These are phyloP conservation scores for Pipistrellus pipistrellus DNA, from an alignment of 2,797 vertebrate genomes.

Conservation along the genomic window DNA sequence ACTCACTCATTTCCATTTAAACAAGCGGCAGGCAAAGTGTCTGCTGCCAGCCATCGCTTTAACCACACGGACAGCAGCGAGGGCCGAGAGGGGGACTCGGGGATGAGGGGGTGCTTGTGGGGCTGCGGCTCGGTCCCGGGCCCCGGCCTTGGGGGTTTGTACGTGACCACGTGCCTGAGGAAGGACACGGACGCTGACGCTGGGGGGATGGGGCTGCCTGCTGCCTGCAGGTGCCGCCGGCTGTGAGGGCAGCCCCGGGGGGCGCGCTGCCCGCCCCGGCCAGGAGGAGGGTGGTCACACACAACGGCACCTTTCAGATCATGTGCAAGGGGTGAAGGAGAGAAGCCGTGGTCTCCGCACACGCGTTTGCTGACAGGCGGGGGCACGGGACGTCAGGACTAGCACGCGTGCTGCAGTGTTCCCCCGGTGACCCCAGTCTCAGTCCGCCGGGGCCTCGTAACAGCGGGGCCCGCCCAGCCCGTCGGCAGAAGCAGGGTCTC, in stretches of 20 bases:
- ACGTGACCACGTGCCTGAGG: not conserved
- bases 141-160: fast-evolving
- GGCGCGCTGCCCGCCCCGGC: not conserved
- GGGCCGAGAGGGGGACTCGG: not conserved
- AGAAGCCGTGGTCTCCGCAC: not conserved
- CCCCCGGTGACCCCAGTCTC: not conserved
- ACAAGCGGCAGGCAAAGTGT: not conserved
- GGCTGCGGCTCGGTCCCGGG: not conserved
- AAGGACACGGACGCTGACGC: not conserved
- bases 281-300: not conserved
- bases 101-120: fast-evolving
- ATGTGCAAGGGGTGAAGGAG: fast-evolving
- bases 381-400: not conserved
- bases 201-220: not conserved
- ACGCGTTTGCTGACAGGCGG: too few relatives aligned
- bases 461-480: not conserved
- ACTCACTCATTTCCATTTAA: not conserved
- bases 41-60: not conserved
- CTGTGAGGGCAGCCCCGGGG: too few relatives aligned
- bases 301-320: too few relatives aligned
- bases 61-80: not conserved
- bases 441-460: fast-evolving
- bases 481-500: not conserved
- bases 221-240: not conserved
- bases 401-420: not conserved